Percentiles rank a stretch among this genome's conserved stretches.
These are phyloP conservation scores for Amblyraja radiata DNA, from an alignment of 2,797 vertebrate species.

Conservation along the genomic window DNA sequence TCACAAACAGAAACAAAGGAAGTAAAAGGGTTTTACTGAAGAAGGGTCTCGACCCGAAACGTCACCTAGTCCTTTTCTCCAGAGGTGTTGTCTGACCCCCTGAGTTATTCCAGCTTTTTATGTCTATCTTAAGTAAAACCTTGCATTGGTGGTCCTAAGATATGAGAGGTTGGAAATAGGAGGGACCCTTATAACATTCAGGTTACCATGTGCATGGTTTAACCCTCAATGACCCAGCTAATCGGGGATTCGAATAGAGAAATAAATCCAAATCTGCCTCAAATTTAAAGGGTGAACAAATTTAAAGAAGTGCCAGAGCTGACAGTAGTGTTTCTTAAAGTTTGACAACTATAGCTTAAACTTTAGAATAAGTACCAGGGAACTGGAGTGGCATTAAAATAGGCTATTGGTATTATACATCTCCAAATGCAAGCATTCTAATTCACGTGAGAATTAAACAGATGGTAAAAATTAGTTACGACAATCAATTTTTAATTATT, in stretches of 20 bases:
- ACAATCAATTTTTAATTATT: slow-evolving; percentile 61
- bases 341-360: slow-evolving; percentile 19
- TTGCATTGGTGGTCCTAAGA: no score
- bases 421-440: slow-evolving; percentile 11
- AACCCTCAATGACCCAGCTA: not conserved
- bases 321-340: not conserved
- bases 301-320: not conserved
- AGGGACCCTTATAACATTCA: not conserved
- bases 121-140: no score
- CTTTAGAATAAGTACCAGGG: not conserved
- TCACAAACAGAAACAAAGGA: not conserved
- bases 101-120: no score
- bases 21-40: not conserved
- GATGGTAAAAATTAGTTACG: slow-evolving; percentile 60
- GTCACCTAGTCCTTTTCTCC: no score
- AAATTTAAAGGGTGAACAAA: not conserved
- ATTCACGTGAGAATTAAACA: slow-evolving; percentile 54
- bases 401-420: slow-evolving; percentile 22
- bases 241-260: not conserved
- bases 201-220: not conserved
- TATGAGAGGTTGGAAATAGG: not conserved
- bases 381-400: slow-evolving; percentile 18
- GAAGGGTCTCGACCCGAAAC: no score
- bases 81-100: no score
- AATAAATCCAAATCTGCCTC: not conserved